Conservation (phyloP, 35 echinoderm and acorn worm species). For the Patiria miniata region DNA sequence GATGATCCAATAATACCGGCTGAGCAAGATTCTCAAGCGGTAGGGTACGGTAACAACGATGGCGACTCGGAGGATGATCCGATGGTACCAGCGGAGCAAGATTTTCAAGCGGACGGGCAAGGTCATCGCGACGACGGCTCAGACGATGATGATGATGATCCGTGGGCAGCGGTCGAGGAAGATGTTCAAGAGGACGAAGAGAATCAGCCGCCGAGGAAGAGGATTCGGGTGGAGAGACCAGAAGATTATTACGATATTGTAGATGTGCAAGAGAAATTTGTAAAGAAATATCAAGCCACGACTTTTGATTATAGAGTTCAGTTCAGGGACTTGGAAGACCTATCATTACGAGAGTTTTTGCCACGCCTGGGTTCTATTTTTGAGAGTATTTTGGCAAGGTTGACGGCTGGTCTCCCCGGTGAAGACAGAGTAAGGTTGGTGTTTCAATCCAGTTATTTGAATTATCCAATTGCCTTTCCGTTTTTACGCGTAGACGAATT, state of each 20-base stretch:
- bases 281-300: constrained; percentile 49
- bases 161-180: no score
- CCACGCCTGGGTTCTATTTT: background rate
- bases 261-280: constrained; percentile 3
- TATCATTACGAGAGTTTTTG: background rate
- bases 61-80: no score
- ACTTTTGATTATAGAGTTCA: constrained; percentile 26
- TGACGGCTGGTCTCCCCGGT: constrained; percentile 17
- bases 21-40: no score
- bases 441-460: constrained; percentile 25
- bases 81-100: no score
- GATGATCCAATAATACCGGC: no score
- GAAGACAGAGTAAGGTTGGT: constrained; percentile 41
- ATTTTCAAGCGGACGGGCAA: no score
- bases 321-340: constrained; percentile 34
- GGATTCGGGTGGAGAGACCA: background rate
- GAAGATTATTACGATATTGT: constrained; percentile 32
- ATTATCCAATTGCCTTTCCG: constrained; percentile 46
- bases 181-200: background rate
- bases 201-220: background rate
- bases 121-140: no score
- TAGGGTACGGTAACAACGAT: no score
- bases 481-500: constrained; percentile 44
- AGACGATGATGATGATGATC: no score
- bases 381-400: constrained; percentile 18